phyloP scores from a whole-genome alignment of 2,888 invertebrate species.

The Griposia aprilina region DNA sequence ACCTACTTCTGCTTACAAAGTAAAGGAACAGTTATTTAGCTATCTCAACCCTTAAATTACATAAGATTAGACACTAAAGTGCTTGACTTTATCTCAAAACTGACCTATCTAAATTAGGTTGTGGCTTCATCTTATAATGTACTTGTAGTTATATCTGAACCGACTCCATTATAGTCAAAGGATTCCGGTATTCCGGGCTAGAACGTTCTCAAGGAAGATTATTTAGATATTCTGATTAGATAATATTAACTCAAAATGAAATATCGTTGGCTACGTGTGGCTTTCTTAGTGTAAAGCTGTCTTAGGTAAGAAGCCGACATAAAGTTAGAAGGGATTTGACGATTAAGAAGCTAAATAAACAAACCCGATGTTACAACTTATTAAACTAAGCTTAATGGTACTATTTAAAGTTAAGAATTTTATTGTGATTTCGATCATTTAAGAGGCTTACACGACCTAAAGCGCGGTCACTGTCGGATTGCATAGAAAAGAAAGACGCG shows the following conservation, averaged over 20 bases:
- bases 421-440: background rate
- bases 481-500: too few species aligned
- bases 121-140: conserved; percentile 27
- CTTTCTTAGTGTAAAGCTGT: background rate
- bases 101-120: conserved; percentile 46
- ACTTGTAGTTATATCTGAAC: conserved; percentile 13
- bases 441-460: too few species aligned
- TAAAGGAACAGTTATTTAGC: conserved; percentile 26
- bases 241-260: conserved; percentile 19
- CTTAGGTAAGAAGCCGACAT: accelerated
- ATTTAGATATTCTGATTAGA: conserved; percentile 26
- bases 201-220: conserved; percentile 34
- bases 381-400: background rate
- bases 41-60: conserved; percentile 42
- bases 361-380: background rate
- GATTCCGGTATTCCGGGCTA: conserved; percentile 15
- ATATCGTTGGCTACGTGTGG: conserved; percentile 7
- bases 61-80: conserved; percentile 31
- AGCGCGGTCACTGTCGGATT: too few species aligned
- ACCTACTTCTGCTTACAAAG: conserved; percentile 19
- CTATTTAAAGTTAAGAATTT: background rate
- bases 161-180: conserved; percentile 46
- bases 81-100: conserved; percentile 37
- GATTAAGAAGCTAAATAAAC: background rate
- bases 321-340: background rate